Evolutionary conservation across 23 tunicate genomes (phyloP).

Genomic region (Botrylloides violaceus): DNA sequence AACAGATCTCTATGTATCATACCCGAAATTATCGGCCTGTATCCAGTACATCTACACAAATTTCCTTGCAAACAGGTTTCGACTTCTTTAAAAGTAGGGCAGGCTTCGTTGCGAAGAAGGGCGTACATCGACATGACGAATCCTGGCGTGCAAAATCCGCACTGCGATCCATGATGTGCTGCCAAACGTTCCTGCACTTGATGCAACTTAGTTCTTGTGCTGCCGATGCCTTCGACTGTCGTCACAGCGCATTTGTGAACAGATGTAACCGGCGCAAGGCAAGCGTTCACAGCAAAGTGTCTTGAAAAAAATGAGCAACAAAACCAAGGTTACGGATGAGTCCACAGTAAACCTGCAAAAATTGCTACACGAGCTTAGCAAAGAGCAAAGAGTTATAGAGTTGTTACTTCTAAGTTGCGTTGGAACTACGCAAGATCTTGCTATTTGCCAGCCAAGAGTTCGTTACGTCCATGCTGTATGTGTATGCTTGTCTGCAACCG

Average conservation of each 20-base stretch:
- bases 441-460: background rate
- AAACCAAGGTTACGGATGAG: too few relatives aligned
- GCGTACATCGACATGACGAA: constrained; percentile 99
- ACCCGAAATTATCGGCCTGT: constrained; percentile 89
- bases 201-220: constrained; percentile 78
- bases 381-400: too few relatives aligned
- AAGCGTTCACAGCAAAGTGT: constrained; percentile 76
- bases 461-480: background rate
- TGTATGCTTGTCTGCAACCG: background rate
- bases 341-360: too few relatives aligned
- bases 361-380: too few relatives aligned
- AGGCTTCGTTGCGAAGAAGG: constrained; percentile 68
- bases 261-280: constrained; percentile 74
- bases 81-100: constrained; percentile 58
- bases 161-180: constrained; percentile 86
- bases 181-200: constrained; percentile 82
- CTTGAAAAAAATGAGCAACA: constrained; percentile 22
- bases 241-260: constrained; percentile 79
- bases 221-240: constrained; percentile 97
- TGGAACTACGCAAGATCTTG: background rate
- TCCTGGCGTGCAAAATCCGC: constrained; percentile 99
- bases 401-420: background rate
- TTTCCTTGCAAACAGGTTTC: constrained; percentile 89
- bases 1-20: background rate
- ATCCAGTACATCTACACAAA: constrained; percentile 93